Evolutionary conservation across 1,140 invertebrate genomes (phyloP).

Genomic region (Aethina tumida): DNA sequence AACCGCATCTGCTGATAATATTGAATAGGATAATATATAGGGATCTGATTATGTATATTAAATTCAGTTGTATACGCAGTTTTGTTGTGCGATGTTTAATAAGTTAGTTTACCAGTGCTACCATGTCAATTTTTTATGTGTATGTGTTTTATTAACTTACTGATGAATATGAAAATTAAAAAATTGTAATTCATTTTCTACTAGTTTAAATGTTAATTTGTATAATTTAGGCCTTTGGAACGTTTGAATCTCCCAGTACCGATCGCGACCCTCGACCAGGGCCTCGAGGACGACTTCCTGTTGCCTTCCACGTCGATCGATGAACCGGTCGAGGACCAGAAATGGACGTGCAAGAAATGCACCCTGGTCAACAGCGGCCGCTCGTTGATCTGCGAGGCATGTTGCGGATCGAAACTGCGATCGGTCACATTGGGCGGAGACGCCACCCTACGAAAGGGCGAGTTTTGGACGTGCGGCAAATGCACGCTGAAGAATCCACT

Average conservation of each 20-base stretch:
- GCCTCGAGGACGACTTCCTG: conserved; percentile 42
- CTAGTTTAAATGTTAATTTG: too few species aligned
- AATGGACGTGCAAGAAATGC: conserved; percentile 82
- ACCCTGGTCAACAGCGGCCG: conserved; percentile 67
- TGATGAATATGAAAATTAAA: too few species aligned
- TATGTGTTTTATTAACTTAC: too few species aligned
- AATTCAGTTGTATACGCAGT: too few species aligned
- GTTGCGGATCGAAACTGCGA: conserved; percentile 67
- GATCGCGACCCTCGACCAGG: conserved; percentile 38
- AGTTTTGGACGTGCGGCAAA: conserved; percentile 65
- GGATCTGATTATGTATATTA: too few species aligned
- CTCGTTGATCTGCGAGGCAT: conserved; percentile 65
- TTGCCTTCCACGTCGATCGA: conserved; percentile 31
- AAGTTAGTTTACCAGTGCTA: too few species aligned
- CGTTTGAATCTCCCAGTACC: conserved; percentile 29
- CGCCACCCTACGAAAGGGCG: conserved; percentile 58
- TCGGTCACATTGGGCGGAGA: conserved; percentile 54
- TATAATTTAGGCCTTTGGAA: conserved; percentile 28
- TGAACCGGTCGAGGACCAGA: conserved; percentile 32
- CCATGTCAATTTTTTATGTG: too few species aligned
- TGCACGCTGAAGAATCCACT: conserved; percentile 81
- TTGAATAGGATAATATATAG: too few species aligned
- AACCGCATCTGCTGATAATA: too few species aligned
- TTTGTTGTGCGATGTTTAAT: too few species aligned
- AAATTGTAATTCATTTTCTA: too few species aligned